Conservation (phyloP, 2,113 vertebrate genomes). For the Lanius ludovicianus region DNA sequence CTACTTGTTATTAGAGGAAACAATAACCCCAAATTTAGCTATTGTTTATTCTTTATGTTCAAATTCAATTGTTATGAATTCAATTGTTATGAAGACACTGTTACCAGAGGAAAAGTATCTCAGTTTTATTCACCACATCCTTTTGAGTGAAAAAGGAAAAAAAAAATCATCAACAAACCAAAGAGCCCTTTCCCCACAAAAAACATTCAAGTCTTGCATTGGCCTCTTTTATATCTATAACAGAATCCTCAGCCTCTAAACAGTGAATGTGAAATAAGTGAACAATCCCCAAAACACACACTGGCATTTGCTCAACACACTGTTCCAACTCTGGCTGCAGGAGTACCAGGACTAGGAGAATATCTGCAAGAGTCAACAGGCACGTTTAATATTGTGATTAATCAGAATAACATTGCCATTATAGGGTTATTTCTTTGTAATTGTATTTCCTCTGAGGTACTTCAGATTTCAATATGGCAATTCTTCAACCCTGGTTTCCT, state of each 20-base stretch:
- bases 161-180: background rate
- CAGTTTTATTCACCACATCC: background rate
- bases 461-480: background rate
- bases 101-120: background rate
- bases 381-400: background rate
- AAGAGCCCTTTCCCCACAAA: background rate
- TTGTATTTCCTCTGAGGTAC: background rate
- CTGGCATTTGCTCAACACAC: background rate
- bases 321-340: accelerated
- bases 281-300: background rate
- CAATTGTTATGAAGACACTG: background rate
- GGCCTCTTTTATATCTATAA: background rate
- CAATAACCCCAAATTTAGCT: background rate
- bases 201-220: background rate
- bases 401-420: background rate
- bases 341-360: background rate
- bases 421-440: background rate
- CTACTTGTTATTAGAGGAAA: background rate
- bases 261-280: background rate
- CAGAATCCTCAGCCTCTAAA: background rate
- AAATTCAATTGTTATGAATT: background rate
- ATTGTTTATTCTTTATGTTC: background rate
- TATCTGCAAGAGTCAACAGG: background rate
- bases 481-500: background rate
- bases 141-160: background rate